Evolutionary conservation across 2,113 vertebrate species (phyloP).

Genomic region (Alligator mississippiensis): DNA sequence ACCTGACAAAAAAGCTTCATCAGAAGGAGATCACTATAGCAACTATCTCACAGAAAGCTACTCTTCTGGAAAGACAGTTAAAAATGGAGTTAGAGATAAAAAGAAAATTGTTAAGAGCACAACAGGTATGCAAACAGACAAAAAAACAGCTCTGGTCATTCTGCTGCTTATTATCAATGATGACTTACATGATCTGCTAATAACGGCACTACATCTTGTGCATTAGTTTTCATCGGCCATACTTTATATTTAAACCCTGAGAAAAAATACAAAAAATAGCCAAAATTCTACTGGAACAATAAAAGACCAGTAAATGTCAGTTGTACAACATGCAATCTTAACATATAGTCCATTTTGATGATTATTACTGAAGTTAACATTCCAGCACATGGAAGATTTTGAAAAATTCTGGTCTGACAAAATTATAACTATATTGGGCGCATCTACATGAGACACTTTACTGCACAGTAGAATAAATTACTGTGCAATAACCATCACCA

Average conservation of each 20-base stretch:
- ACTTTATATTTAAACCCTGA: neutral
- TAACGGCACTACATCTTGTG: neutral
- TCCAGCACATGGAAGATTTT: neutral
- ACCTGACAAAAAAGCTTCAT: slow-evolving; percentile 80
- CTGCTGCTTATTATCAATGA: neutral
- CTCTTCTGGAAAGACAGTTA: slow-evolving; percentile 81
- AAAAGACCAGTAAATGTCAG: slow-evolving; percentile 10
- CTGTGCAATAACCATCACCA: too few relatives aligned
- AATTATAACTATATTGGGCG: neutral
- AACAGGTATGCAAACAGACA: slow-evolving; percentile 76
- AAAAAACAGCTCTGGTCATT: neutral
- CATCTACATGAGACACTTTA: too few relatives aligned
- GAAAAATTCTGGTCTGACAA: neutral
- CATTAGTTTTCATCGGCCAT: neutral
- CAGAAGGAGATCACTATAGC: slow-evolving; percentile 84
- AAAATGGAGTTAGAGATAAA: slow-evolving; percentile 81
- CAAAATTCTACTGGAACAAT: neutral
- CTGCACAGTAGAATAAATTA: too few relatives aligned
- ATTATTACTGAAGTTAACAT: neutral
- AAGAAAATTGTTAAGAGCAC: slow-evolving; percentile 78
- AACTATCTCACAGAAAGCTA: slow-evolving; percentile 81
- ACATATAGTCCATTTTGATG: neutral
- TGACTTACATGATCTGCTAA: neutral
- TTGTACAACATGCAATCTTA: neutral
- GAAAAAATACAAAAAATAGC: neutral